phyloP scores from a whole-genome alignment of 2,113 vertebrate genomes.

The Sylvicapra grimmia region DNA sequence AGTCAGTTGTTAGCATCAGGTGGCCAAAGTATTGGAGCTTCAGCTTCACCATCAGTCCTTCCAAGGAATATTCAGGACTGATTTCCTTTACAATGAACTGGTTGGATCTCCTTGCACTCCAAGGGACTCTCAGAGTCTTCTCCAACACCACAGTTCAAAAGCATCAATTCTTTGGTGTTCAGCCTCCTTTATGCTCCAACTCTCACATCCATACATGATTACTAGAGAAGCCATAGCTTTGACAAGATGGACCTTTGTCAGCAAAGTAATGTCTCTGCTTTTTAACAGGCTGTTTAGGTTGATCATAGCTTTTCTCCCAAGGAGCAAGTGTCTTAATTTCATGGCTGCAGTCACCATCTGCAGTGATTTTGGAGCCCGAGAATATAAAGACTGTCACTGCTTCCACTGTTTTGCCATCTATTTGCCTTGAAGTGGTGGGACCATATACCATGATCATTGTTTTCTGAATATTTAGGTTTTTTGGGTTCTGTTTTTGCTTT shows the following conservation, averaged over 20 bases:
- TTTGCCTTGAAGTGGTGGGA: background rate
- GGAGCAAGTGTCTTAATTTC: background rate
- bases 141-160: background rate
- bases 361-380: background rate
- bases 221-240: background rate
- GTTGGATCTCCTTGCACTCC: background rate
- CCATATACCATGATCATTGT: background rate
- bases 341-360: background rate
- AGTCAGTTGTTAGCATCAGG: background rate
- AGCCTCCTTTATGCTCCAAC: background rate
- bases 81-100: background rate
- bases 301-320: background rate
- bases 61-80: background rate
- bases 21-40: background rate
- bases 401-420: background rate
- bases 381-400: background rate
- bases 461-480: background rate
- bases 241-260: background rate
- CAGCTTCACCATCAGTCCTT: background rate
- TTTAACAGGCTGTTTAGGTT: background rate
- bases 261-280: background rate
- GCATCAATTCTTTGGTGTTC: background rate
- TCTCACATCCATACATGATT: background rate
- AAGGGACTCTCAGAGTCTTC: background rate
- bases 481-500: background rate